phyloP scores from a whole-genome alignment of 2,113 vertebrate genomes.

The Phyllopteryx taeniolatus region DNA sequence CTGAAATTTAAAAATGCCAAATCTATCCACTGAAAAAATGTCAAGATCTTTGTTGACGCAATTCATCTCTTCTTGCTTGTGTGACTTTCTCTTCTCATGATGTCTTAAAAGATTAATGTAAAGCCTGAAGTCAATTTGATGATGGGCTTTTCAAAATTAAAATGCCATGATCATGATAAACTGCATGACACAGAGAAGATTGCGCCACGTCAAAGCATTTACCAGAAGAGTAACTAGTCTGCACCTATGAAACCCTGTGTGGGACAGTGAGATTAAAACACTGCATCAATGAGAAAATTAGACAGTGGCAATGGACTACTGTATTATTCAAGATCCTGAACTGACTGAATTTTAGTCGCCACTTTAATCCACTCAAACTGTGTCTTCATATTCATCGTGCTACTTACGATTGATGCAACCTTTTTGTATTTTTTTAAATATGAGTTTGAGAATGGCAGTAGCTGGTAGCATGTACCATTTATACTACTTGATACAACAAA shows the following conservation, averaged over 20 bases:
- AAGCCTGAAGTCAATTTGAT: not conserved
- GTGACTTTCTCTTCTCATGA: not conserved
- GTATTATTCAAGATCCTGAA: not conserved
- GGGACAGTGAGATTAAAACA: not conserved
- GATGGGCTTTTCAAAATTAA: not conserved
- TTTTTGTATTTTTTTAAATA: too few species aligned
- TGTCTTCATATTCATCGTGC: not conserved
- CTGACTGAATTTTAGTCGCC: not conserved
- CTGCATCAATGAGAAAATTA: not conserved
- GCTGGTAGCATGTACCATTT: too few species aligned
- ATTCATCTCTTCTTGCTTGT: too few species aligned
- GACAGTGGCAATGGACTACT: not conserved
- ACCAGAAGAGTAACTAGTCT: not conserved
- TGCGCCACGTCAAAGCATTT: not conserved
- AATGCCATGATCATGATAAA: not conserved
- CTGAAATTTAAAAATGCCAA: not conserved
- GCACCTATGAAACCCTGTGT: not conserved
- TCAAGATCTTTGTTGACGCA: not conserved
- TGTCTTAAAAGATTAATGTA: not conserved
- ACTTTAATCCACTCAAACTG: not conserved
- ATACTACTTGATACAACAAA: too few species aligned
- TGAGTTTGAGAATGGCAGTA: too few species aligned
- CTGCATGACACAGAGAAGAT: not conserved
- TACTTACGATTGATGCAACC: too few species aligned
- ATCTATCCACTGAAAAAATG: not conserved